Evolutionary conservation across 2,797 vertebrate genomes (phyloP), one percentile per base, ranked within the genome.

Genomic region (Gymnodraco acuticeps): DNA sequence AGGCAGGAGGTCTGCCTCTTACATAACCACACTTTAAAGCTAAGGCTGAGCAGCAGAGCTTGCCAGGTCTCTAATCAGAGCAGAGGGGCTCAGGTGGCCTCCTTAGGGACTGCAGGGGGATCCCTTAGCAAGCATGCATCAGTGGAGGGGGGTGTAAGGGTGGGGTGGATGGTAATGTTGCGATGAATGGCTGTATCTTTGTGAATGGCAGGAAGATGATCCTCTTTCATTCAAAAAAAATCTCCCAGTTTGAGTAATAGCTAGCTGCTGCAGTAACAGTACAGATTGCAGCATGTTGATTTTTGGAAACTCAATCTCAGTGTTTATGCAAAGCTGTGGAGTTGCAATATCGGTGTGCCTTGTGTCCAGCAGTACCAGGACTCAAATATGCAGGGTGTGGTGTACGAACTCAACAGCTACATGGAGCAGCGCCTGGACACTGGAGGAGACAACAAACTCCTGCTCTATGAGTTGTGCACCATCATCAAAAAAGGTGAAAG

Each of bases 401-500:
- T 99, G 72, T 97, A 98, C 16, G 98, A 99, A 64, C 92, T 99
- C 54, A 98, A 98, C 94, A 98, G 96, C 94, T 97, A 97, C 89
- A 98, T 99, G 93, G 98, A 99, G 77, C 97, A 99, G 82, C 95
- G 97, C 17, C 79, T 98, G 92, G 97, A 98, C 89, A 94, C 96
- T 48, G 97, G 97, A 80, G 97, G 97, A 81, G 97, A 99, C 94
- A 98, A 97, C 94, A 98, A 99, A 76, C 94, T 99, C 46, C 95
- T 99, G 83, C 96, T 99, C 58, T 99, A 99, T 76, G 98, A 99
- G 87, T 84, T 99, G 88, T 98, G 97, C 89, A 96, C 96, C 94
- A 97, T 99, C 93, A 97, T 99, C 87, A 97, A 98, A 94, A 96
- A 96, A 93, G 98, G 98, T 99, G 95, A 72, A 64, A 59, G 20